phyloP scores from a whole-genome alignment of 2,113 vertebrate genomes.

The Pristiophorus japonicus region DNA sequence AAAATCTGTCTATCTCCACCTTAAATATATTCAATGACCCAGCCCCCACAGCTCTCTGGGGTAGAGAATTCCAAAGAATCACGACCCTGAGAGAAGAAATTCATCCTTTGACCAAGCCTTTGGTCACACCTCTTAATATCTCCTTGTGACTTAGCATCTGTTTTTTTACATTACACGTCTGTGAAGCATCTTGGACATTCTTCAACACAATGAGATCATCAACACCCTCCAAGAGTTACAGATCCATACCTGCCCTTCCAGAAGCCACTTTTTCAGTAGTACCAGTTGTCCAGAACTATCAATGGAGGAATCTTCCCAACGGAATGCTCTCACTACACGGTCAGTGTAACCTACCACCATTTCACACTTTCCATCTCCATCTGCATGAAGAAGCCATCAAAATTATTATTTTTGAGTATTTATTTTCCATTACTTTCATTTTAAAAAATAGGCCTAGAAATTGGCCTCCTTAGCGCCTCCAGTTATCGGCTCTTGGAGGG shows the following conservation, averaged over 20 bases:
- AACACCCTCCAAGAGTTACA: not conserved
- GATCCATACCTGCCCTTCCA: constrained; percentile 85
- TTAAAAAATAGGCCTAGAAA: too few species aligned
- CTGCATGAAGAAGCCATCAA: constrained; percentile 50
- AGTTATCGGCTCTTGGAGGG: too few species aligned
- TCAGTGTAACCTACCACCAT: constrained; percentile 94
- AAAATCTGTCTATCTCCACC: too few species aligned
- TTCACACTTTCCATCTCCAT: constrained; percentile 83
- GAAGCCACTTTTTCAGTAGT: constrained; percentile 88
- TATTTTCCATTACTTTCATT: not conserved
- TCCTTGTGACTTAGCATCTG: not conserved
- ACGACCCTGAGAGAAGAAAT: too few species aligned
- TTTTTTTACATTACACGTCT: not conserved
- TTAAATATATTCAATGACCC: too few species aligned
- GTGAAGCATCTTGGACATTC: not conserved
- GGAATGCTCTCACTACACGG: constrained; percentile 89
- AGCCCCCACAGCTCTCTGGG: too few species aligned
- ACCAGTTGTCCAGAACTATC: constrained; percentile 78
- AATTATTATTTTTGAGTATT: not conserved
- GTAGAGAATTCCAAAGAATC: too few species aligned
- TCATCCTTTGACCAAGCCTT: not conserved
- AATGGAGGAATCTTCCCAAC: constrained; percentile 72
- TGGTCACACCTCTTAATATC: not conserved
- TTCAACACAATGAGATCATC: not conserved
- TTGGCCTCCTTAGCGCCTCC: too few species aligned